Base-by-base conservation (phyloP, 2,113 vertebrate genomes). In the Ranitomeya imitator region DNA sequence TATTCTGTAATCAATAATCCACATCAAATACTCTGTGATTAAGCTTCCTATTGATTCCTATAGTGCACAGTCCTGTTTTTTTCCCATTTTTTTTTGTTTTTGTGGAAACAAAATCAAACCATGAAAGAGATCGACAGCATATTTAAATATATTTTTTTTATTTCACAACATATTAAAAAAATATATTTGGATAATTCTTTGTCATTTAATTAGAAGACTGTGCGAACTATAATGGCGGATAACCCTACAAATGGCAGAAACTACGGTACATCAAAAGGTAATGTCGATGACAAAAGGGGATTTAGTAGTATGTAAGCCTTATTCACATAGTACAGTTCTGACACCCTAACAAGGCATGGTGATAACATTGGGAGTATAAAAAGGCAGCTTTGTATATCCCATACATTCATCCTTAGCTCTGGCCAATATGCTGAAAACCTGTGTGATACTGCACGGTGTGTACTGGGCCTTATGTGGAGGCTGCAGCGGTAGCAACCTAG, bases 111-210 rank as follows among this genome's bases (percentile, higher is more conserved):
- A 45, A 45, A 45, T 3, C 37, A 45, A 45, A 45, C 37, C 37
- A 45, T n/a, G 26, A 51, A 8, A 59, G 23, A 26, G 16, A 60
- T 14, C 3, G 9, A 80, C 6, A 16, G 7, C 14, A 81, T 37
- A 81, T 8, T 60, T 59, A 31, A 79, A 80, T 57, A 23, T 55
- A 31, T 31, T 18, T 60, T 18, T 60, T 81, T 65, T 82, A 63
- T 83, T 83, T 83, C 80, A 83, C 80, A 67, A 83, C 59, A 83
- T 65, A 65, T 83, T 83, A 83, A 37, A 83, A 83, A 83, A 83
- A 83, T 63, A 83, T 83, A 83, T 83, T 83, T 83, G 80, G 80
- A 83, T 79, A 79, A 57, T 76, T 83, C 37, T 83, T 83, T 65
- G 57, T 63, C 59, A 82, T 82, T 82, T 82, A 45, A 65, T 83